Percentiles rank a stretch among this genome's conserved stretches.
Evolutionary conservation across 2,113 vertebrate species (phyloP).

Genomic region (Centropristis striata): DNA sequence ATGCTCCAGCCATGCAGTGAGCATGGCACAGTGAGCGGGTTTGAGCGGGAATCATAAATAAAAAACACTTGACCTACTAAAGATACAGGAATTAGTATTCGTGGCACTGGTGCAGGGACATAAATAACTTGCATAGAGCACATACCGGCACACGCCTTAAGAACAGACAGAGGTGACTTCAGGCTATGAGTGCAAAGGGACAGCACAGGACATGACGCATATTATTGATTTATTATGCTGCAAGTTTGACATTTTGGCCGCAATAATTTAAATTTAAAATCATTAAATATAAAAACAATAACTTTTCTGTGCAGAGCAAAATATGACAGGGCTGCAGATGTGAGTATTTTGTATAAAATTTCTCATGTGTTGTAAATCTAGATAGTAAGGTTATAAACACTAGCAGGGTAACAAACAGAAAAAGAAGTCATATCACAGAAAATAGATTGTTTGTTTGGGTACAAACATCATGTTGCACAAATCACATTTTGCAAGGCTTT

Average conservation of each 20-base stretch:
- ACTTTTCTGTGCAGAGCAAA: not conserved
- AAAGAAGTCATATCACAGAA: not conserved
- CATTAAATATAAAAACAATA: not conserved
- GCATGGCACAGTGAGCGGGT: conserved; percentile 31
- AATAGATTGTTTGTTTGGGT: not conserved
- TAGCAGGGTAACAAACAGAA: not conserved
- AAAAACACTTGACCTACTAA: conserved; percentile 68
- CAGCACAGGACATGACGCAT: not conserved
- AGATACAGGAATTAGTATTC: conserved; percentile 62
- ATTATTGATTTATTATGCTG: not conserved
- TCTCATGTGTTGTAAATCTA: not conserved
- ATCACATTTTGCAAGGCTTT: not conserved
- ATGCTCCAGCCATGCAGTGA: conserved; percentile 53
- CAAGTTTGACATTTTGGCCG: not conserved
- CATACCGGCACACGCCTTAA: conserved; percentile 32
- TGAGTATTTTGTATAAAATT: not conserved
- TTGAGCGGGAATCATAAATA: conserved; percentile 71
- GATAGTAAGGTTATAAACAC: conserved; percentile 8
- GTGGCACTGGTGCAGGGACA: conserved; percentile 58
- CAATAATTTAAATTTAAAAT: conserved; percentile 7
- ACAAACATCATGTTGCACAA: not conserved
- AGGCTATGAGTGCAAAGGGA: not conserved
- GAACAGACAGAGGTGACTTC: conserved; percentile 15
- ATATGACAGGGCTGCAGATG: not conserved
- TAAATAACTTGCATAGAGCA: conserved; percentile 56